Conservation (phyloP, 2,797 vertebrate species). For the Morus bassanus region DNA sequence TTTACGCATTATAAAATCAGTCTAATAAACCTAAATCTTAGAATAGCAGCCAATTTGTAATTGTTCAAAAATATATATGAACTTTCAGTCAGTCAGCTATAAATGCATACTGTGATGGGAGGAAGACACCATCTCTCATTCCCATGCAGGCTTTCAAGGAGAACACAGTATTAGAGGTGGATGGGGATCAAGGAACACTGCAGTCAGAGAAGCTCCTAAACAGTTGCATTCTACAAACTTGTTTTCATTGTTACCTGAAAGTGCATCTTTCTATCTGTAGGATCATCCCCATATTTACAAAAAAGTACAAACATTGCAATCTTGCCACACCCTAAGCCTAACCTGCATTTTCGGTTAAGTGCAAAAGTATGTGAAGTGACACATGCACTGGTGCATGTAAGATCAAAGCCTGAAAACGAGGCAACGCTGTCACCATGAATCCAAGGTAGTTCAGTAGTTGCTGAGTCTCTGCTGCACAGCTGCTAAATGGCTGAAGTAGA, state of each 20-base stretch:
- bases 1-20: background rate
- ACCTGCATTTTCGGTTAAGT: slow-evolving; percentile 33
- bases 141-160: background rate
- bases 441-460: background rate
- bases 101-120: background rate
- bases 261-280: slow-evolving; percentile 53
- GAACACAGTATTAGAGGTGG: background rate
- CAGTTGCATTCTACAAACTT: background rate
- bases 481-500: background rate
- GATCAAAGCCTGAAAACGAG: background rate
- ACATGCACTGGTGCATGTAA: background rate
- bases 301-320: slow-evolving; percentile 21
- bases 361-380: slow-evolving; percentile 18
- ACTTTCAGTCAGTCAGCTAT: slow-evolving; percentile 26
- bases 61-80: background rate
- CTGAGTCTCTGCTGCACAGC: background rate
- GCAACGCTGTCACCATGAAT: background rate
- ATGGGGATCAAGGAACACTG: background rate
- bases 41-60: slow-evolving; percentile 24
- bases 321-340: background rate
- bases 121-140: background rate
- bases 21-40: slow-evolving; percentile 6
- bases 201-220: background rate
- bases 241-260: slow-evolving; percentile 22
- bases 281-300: slow-evolving; percentile 49